Evolutionary conservation across 2,888 invertebrate genomes (phyloP).

Genomic region (Panzeria rudis): DNA sequence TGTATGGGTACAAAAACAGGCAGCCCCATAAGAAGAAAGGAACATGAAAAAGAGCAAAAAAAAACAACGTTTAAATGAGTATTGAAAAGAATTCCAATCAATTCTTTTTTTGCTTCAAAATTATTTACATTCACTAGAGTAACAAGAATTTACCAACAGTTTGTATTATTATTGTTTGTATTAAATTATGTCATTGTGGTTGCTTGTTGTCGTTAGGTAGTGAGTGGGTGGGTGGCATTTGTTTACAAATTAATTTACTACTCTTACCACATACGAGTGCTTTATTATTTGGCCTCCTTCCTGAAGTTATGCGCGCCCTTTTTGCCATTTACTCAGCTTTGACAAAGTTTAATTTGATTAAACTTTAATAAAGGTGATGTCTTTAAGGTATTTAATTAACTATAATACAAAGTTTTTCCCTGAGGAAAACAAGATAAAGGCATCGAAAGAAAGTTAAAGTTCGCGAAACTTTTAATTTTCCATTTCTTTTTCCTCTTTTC

Average conservation of each 20-base stretch:
- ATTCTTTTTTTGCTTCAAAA: constrained; percentile 14
- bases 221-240: not conserved
- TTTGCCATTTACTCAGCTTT: constrained; percentile 40
- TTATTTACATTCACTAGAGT: constrained; percentile 2
- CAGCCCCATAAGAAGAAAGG: constrained; percentile 17
- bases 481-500: not conserved
- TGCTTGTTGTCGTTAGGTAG: constrained; percentile 11
- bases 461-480: constrained; percentile 12
- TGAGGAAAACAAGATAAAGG: constrained; percentile 1
- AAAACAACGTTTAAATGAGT: constrained; percentile 7
- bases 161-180: not conserved
- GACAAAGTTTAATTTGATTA: constrained; percentile 65
- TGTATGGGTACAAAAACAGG: not conserved
- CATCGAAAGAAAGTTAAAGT: constrained; percentile 15
- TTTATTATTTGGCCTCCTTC: not conserved
- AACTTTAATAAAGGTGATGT: constrained; percentile 56
- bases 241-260: constrained; percentile 49
- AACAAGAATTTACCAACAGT: not conserved
- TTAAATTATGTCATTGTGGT: constrained; percentile 17
- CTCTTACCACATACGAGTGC: constrained; percentile 10
- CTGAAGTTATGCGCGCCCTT: not conserved
- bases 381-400: constrained; percentile 65
- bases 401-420: constrained; percentile 38
- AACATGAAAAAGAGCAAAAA: constrained; percentile 21
- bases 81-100: constrained; percentile 62